Evolutionary conservation across 2,888 invertebrate genomes (phyloP).

Genomic region (Scrobipalpa costella): DNA sequence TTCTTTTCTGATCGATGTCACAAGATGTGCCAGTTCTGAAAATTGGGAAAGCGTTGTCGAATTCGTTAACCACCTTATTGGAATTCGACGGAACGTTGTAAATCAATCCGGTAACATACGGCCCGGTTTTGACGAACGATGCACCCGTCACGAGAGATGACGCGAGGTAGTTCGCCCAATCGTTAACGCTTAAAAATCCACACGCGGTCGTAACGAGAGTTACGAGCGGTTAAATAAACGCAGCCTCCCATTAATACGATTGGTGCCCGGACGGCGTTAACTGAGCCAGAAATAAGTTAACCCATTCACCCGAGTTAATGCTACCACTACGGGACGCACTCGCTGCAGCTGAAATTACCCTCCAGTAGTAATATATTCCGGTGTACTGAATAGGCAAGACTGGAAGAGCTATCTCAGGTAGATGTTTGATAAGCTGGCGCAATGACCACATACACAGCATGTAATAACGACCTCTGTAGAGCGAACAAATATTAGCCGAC

Average conservation of each 20-base stretch:
- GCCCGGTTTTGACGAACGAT: slow-evolving; percentile 51
- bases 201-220: slow-evolving; percentile 68
- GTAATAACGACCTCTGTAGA: slow-evolving; percentile 67
- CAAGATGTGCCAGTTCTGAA: neutral
- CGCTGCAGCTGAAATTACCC: slow-evolving; percentile 18
- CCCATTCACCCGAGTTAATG: slow-evolving; percentile 44
- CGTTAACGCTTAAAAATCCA: slow-evolving; percentile 67
- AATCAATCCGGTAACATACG: slow-evolving; percentile 41
- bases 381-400: neutral
- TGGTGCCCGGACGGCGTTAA: slow-evolving; percentile 57
- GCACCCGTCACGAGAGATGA: slow-evolving; percentile 47
- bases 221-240: slow-evolving; percentile 78
- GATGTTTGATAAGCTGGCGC: slow-evolving; percentile 22
- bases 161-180: slow-evolving; percentile 47
- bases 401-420: neutral
- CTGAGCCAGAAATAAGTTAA: slow-evolving; percentile 71
- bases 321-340: slow-evolving; percentile 18
- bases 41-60: neutral
- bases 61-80: slow-evolving; percentile 12
- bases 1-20: neutral
- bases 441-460: slow-evolving; percentile 51
- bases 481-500: slow-evolving; percentile 70
- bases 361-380: neutral
- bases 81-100: slow-evolving; percentile 28
- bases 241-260: slow-evolving; percentile 69